A percentile compares a stretch with the other conserved stretches of the same genome.
Evolutionary conservation across 30 jellyfish, hydroid and myxozoan genomes (phyloP).

Genomic region (Phacellophora camtschatica): DNA sequence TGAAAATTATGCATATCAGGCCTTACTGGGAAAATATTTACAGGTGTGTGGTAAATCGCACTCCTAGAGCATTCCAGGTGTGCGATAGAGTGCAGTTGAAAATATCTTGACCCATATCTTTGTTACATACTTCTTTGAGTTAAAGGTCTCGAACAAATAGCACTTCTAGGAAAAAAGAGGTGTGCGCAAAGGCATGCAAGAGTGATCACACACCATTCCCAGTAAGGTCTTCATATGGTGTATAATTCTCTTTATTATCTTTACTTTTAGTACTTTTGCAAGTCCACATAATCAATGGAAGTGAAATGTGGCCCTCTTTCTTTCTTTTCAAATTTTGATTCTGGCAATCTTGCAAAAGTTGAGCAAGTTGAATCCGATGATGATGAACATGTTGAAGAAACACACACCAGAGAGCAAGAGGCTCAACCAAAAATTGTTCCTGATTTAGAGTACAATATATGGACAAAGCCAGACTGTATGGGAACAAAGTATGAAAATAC

Average conservation of each 20-base stretch:
- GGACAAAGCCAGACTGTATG: conserved; percentile 97
- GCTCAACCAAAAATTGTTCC: background rate
- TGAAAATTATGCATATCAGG: no score
- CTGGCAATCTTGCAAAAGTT: conserved; percentile 78
- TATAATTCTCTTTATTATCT: no score
- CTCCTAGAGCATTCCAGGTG: background rate
- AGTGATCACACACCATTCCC: no score
- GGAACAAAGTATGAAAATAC: conserved; percentile 82
- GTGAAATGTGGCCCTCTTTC: conserved; percentile 44
- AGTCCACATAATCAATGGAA: no score
- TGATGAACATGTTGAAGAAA: background rate
- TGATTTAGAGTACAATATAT: conserved; percentile 72
- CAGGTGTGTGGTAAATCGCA: background rate
- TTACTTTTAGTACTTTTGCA: no score
- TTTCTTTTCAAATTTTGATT: conserved; percentile 77
- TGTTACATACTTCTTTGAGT: no score
- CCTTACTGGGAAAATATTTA: background rate
- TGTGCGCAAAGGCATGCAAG: no score
- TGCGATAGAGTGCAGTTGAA: background rate
- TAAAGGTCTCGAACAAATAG: no score
- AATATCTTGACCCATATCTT: no score
- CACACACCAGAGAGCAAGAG: background rate
- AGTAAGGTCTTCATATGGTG: no score
- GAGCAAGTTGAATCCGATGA: conserved; percentile 37
- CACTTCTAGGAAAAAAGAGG: no score